phyloP scores from a whole-genome alignment of 2,113 vertebrate genomes.

The Cathartes aura region DNA sequence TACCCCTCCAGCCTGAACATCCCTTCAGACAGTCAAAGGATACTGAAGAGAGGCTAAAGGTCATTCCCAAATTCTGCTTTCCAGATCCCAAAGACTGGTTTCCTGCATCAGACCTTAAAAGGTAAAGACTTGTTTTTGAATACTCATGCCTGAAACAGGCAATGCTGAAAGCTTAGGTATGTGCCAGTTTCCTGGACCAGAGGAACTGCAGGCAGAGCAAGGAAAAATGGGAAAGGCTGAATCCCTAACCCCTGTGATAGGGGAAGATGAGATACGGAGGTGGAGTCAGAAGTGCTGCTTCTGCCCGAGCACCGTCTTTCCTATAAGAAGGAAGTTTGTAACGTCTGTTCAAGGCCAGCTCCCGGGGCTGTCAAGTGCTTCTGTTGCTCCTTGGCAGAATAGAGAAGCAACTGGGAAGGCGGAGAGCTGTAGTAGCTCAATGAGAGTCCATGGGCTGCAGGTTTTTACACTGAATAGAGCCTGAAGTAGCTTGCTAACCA shows the following conservation, averaged over 20 bases:
- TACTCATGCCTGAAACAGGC: background rate
- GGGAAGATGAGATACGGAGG: background rate
- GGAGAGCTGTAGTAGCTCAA: background rate
- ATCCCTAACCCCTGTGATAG: background rate
- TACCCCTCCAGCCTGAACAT: constrained; percentile 86
- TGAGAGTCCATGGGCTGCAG: background rate
- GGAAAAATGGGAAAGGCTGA: background rate
- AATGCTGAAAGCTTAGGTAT: background rate
- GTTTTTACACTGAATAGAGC: background rate
- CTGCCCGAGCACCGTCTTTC: background rate
- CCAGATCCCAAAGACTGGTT: constrained; percentile 92
- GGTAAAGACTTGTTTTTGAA: constrained; percentile 72
- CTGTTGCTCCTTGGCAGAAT: background rate
- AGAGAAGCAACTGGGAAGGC: background rate
- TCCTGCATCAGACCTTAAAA: constrained; percentile 86
- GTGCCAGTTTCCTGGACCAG: background rate
- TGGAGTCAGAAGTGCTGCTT: background rate
- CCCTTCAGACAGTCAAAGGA: constrained; percentile 88
- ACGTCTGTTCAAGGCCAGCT: background rate
- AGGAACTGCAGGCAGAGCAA: background rate
- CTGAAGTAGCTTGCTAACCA: background rate
- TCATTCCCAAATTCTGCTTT: constrained; percentile 97
- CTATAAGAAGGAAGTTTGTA: background rate
- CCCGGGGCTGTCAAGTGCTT: background rate
- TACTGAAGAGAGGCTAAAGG: constrained; percentile 92